Base-by-base conservation (phyloP, 2,888 invertebrate species). In the Coremacera marginata region DNA sequence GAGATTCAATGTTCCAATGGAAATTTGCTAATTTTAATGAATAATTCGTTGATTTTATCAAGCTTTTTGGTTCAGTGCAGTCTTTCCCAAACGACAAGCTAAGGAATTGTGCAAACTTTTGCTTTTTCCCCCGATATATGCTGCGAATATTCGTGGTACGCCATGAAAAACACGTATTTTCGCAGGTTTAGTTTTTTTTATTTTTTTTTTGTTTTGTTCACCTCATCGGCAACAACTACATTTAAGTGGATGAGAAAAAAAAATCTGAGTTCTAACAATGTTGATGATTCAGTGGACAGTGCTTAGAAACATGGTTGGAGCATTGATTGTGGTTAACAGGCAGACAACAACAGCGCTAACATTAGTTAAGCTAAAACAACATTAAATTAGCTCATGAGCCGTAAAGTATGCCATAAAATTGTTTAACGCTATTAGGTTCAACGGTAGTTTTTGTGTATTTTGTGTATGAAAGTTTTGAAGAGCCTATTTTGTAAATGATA, bases 311-410 rank as follows among this genome's bases (percentile, higher is more conserved):
- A 37, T 37, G 37, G 37, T 8, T 37, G 37, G 5, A 37, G 8
- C 37, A 37, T 37, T 37, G 37, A 5, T 37, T 37, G 37, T 37
- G 37, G 37, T 37, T 37, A 37, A 37, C 37, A 37, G 37, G 37
- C 37, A 37, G 37, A 37, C 37, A 37, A 31, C 62, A 25, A 5
- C 62, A 9, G 27, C 27, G 14, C 25, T n/a, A 60, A 16, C 31
- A 27, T 62, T 62, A 62, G 62, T 62, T 62, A 62, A 62, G 62
- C 27, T n/a, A 27, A 31, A 62, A 62, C 16, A 62, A 31, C 62
- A 16, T 62, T 25, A 60, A 60, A 60, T 60, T 1, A 22, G 19
- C 60, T 62, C 62, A 62, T 31, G 31, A 31, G 62, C 27, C 62
- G 62, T 62, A 25, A 62, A 62, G 31, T n/a, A 62, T 16, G 11